A percentile compares a stretch with the other conserved stretches of the same genome.
phyloP scores from a whole-genome alignment of 2,888 invertebrate species.

The Phorcus lineatus region DNA sequence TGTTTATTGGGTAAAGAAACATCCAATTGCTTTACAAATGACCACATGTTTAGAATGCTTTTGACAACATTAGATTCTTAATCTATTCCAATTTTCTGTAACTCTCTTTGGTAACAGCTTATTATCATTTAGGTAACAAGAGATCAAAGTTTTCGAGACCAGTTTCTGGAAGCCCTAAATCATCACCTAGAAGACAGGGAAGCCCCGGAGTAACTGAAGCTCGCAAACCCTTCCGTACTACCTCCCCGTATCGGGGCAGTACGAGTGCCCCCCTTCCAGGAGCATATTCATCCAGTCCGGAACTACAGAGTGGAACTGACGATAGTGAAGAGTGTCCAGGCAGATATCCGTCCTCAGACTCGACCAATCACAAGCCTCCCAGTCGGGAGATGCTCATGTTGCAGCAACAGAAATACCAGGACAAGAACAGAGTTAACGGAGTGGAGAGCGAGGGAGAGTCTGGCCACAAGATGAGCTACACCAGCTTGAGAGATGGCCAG shows the following conservation, averaged over 20 bases:
- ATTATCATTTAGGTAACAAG: not conserved
- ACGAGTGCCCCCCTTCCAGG: not conserved
- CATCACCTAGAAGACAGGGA: not conserved
- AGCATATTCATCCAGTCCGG: not conserved
- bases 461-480: not conserved
- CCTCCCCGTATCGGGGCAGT: not conserved
- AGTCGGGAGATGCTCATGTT: constrained; percentile 51
- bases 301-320: not conserved
- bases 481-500: not conserved
- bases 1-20: too few species aligned
- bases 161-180: not conserved
- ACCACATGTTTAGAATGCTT: too few species aligned
- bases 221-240: not conserved
- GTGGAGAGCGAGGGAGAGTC: not conserved
- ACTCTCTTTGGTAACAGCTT: too few species aligned
- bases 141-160: not conserved
- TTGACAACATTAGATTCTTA: too few species aligned
- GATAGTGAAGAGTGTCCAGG: not conserved
- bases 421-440: constrained; percentile 34
- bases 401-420: constrained; percentile 61
- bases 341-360: not conserved
- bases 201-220: not conserved
- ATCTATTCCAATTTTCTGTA: too few species aligned
- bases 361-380: not conserved
- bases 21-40: too few species aligned